Evolutionary conservation across 2,888 invertebrate genomes (phyloP), one percentile per base, ranked within the genome.

Genomic region (Yponomeuta evonymella): DNA sequence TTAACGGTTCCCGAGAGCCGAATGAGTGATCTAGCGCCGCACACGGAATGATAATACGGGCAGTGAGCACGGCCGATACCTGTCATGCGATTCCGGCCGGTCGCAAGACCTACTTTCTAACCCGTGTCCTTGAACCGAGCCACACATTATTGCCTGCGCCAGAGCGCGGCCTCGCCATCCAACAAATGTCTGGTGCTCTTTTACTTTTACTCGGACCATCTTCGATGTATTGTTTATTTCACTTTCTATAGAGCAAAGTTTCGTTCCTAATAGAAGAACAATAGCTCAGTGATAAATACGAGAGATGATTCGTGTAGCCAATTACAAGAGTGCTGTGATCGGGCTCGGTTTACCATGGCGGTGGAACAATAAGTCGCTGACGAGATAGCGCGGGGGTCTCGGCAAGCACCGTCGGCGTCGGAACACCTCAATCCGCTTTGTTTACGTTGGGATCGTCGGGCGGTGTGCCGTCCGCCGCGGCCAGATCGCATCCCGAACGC

Each of bases 11-110:
- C 82, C 81, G 80, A 85, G 81, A 83, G 84, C 90, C 90, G 90
- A 91, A 91, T 90, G 90, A 90, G 90, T 87, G 88, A 86, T 91
- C 90, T 89, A 88, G 81, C 85, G 80, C 86, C 86, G 89, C 88
- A 89, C 85, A 83, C 84, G 84, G 90, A 90, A 91, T 91, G 83
- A 89, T 90, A 90, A 92, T 90, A 86, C 84, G 81, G 82, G 77
- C 79, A 81, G 82, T 12, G 51, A 12, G 51, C 51, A 15, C 51
- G 51, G 51, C 51, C 77, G 82, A 84, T 83, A 85, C 87, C 83
- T 86, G 86, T 83, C 87, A 87, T 85, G 87, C 87, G 81, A 90
- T 85, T 83, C 85, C 79, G 77, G 76, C 79, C 82, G 80, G 81
- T 82, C 81, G 74, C 76, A 79, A 83, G 83, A 81, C 86, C 85